Evolutionary conservation across 64 coral and sea anemone species (phyloP).

Genomic region (Dendrophyllia cribrosa): DNA sequence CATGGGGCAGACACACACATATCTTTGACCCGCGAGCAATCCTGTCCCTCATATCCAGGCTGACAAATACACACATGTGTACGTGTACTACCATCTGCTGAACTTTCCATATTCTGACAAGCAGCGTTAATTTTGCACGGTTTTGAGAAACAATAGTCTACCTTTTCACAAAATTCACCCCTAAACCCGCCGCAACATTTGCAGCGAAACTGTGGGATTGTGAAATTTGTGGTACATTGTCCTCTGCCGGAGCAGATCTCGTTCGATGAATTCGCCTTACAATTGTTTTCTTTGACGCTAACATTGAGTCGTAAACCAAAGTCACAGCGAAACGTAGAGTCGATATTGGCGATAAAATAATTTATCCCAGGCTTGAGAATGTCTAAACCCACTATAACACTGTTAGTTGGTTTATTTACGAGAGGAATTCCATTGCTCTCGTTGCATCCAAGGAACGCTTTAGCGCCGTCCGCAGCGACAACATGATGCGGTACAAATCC

Average conservation of each 20-base stretch:
- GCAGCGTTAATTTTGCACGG: conserved; percentile 90
- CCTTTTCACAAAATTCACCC: conserved; percentile 93
- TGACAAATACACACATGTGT: conserved; percentile 89
- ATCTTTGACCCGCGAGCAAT: conserved; percentile 87
- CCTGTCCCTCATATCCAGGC: conserved; percentile 84
- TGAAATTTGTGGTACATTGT: conserved; percentile 89
- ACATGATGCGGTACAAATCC: conserved; percentile 86
- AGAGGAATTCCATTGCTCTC: conserved; percentile 82
- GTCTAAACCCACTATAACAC: conserved; percentile 63
- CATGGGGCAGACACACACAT: conserved; percentile 90
- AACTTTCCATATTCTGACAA: conserved; percentile 83
- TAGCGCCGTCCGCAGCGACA: conserved; percentile 50
- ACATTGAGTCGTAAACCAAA: conserved; percentile 88
- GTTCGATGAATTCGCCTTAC: conserved; percentile 9
- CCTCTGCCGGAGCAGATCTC: conserved; percentile 72
- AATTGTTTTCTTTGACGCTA: conserved; percentile 77
- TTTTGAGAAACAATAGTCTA: conserved; percentile 88
- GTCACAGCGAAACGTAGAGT: conserved; percentile 74
- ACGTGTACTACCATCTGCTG: conserved; percentile 51
- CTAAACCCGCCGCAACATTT: conserved; percentile 93
- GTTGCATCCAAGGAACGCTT: conserved; percentile 81
- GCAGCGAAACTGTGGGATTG: conserved; percentile 71
- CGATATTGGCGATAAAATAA: conserved; percentile 90
- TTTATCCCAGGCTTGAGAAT: conserved; percentile 73
- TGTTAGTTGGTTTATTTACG: conserved; percentile 53